Conservation (phyloP, 2,797 vertebrate species). For the Menidia menidia region DNA sequence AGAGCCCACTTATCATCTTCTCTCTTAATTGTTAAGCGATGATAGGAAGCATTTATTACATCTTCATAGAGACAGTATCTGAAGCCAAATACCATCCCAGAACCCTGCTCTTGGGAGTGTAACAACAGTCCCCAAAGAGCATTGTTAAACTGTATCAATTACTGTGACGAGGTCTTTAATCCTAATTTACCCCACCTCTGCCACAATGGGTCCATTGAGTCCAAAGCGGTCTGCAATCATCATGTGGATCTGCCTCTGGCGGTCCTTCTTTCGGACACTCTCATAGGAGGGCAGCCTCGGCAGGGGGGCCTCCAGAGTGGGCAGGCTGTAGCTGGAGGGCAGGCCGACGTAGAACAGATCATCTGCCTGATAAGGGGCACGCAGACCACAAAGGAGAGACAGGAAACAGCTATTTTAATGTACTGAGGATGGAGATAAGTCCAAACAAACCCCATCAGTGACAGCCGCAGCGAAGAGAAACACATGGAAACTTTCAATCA, state of each 20-base stretch:
- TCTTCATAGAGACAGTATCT: no score
- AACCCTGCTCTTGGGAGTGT: background rate
- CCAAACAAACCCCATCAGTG: background rate
- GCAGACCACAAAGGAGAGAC: constrained; percentile 2
- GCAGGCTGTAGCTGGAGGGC: constrained; percentile 83
- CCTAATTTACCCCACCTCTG: constrained; percentile 72
- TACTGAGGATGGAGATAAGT: background rate
- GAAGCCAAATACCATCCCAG: background rate
- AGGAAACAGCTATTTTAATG: constrained; percentile 25
- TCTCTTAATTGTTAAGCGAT: constrained; percentile 21
- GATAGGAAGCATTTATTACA: constrained; percentile 10
- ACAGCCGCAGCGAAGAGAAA: constrained; percentile 2
- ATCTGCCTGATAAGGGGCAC: constrained; percentile 59
- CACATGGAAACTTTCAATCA: background rate
- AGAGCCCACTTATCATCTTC: constrained; percentile 23
- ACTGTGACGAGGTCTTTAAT: constrained; percentile 21
- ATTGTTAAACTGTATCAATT: constrained; percentile 41
- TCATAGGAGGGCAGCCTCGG: constrained; percentile 86
- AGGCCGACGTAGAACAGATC: constrained; percentile 85
- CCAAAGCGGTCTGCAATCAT: constrained; percentile 86
- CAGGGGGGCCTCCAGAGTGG: constrained; percentile 76
- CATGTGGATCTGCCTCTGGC: constrained; percentile 88
- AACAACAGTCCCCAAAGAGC: constrained; percentile 23
- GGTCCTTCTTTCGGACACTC: constrained; percentile 87
- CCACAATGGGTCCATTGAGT: constrained; percentile 77